Base-by-base conservation (phyloP, 2,113 vertebrate genomes). In the Malurus melanocephalus region DNA sequence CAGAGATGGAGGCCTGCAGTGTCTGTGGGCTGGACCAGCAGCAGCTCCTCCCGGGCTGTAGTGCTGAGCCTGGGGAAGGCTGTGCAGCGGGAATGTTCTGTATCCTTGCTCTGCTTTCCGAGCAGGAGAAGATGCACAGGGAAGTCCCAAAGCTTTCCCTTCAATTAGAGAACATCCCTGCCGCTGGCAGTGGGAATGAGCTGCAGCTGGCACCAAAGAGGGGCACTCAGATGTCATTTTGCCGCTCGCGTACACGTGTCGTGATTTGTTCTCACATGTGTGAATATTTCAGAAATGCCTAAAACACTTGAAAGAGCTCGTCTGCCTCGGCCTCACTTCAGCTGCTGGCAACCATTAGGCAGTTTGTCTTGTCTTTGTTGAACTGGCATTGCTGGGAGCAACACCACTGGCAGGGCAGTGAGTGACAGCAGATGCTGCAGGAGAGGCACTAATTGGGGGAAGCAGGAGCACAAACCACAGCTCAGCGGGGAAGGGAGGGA, bases 361-460 rank as follows among this genome's bases (percentile, higher is more conserved):
- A 77, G 71, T 74, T 92, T 87, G 56, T 89, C 66, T 88, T 18
- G 16, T 73, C 88, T 94, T 73, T 94, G 93, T 78, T 49, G 55
- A n/a, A 27, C 87, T 87, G 93, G 90, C 82, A 51, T 80, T 62
- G 90, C 93, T 95, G 82, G 88, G 65, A 89, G 94, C 90, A 76
- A 5, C 76, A 68, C 87, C 75, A 33, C 72, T 73, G 88, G 94
- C 89, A 45, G 5, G 46, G 9, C 62, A n/a, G 40, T 71, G 91
- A 89, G 15, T 91, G 93, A 88, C 88, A 77, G 87, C 56, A 86
- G 80, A 28, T 51, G 53, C 80, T 67, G 87, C 68, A 2, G 7
- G 20, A 60, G 84, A 73, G 82, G 76, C 88, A 43, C 66, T 92
- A 93, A 94, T 52, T 91, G 93, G 85, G 85, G n/a, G 51, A 61